phyloP scores from a whole-genome alignment of 2,888 invertebrate species.

The Andrena camellia region DNA sequence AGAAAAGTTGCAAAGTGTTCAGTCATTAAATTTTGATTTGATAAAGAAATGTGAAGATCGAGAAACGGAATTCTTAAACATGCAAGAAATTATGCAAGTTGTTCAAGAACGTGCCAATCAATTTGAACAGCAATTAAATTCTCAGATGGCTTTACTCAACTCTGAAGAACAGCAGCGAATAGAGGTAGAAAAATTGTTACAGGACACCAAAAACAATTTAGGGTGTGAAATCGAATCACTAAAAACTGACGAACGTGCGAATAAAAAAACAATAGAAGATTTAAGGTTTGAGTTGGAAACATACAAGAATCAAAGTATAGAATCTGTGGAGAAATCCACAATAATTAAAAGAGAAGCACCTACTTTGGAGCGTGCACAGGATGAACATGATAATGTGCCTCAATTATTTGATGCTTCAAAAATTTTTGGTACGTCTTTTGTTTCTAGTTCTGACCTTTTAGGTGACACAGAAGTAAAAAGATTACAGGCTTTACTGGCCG shows the following conservation, averaged over 20 bases:
- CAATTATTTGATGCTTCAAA: constrained; percentile 79
- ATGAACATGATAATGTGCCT: constrained; percentile 58
- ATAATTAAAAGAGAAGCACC: constrained; percentile 26
- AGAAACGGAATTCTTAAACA: constrained; percentile 86
- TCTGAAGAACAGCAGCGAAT: constrained; percentile 78
- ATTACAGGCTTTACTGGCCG: constrained; percentile 62
- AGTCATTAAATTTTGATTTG: constrained; percentile 59
- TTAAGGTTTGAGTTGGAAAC: constrained; percentile 67
- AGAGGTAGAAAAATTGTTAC: constrained; percentile 34
- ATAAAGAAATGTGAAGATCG: constrained; percentile 50
- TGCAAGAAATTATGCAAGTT: constrained; percentile 84
- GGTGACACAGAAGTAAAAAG: constrained; percentile 53
- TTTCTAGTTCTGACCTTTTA: constrained; percentile 28
- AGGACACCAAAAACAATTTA: constrained; percentile 37
- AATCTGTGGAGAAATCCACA: constrained; percentile 11
- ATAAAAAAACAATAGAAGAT: constrained; percentile 45
- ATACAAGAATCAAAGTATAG: constrained; percentile 51
- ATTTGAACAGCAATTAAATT: constrained; percentile 86
- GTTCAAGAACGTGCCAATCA: constrained; percentile 86
- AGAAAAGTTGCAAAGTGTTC: constrained; percentile 68
- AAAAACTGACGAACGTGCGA: constrained; percentile 38
- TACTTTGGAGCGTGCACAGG: constrained; percentile 37
- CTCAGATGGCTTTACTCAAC: constrained; percentile 82
- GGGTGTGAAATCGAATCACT: constrained; percentile 75
- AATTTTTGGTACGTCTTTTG: constrained; percentile 70